Evolutionary conservation across 2,797 vertebrate genomes (phyloP).

Genomic region (Onychomys arenicola): DNA sequence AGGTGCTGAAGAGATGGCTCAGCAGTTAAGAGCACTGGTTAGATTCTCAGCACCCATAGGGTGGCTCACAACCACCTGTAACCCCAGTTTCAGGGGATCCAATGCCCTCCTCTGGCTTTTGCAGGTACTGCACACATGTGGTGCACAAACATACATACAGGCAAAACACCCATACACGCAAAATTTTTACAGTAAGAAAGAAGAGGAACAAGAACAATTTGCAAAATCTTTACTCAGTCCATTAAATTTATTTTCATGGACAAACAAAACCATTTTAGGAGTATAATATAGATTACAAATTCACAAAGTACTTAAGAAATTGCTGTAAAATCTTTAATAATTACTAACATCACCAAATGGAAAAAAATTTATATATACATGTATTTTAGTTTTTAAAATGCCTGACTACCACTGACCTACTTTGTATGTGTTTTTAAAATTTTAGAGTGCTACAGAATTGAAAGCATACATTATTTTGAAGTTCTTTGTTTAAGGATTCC

Average conservation of each 20-base stretch:
- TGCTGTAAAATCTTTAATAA: neutral
- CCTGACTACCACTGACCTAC: neutral
- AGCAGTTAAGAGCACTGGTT: neutral
- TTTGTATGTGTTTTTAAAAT: neutral
- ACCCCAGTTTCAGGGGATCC: neutral
- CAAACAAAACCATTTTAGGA: neutral
- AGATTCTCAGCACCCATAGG: neutral
- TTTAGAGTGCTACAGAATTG: constrained; percentile 4
- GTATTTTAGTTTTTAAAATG: neutral
- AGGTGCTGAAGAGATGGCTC: neutral
- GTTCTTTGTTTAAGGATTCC: neutral
- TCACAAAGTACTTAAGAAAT: neutral
- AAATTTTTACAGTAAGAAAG: neutral
- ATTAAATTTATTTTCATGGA: neutral
- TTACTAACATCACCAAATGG: neutral
- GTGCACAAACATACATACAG: neutral
- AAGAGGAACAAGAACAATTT: neutral
- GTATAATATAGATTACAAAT: neutral
- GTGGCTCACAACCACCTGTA: neutral
- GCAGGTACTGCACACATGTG: neutral
- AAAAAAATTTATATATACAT: neutral
- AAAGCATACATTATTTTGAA: neutral
- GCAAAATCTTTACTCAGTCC: neutral
- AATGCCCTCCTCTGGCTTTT: neutral
- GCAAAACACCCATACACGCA: neutral